Evolutionary conservation across 53 echinoderm and acorn worm species (phyloP).

Genomic region (Paracentrotus lividus): DNA sequence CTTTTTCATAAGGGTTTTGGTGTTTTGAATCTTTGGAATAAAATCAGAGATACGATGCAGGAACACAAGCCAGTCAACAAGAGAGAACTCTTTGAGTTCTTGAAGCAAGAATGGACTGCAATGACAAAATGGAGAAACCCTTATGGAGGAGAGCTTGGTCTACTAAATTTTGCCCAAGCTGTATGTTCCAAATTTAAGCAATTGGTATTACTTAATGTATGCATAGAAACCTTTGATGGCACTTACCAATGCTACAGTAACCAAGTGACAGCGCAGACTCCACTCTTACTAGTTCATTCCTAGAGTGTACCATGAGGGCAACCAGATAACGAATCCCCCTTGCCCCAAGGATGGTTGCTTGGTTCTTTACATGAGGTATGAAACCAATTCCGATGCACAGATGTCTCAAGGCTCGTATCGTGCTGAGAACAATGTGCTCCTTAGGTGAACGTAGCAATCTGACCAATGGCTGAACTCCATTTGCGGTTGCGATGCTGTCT

Average conservation of each 20-base stretch:
- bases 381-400: constrained; percentile 95
- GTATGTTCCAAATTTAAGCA: too few species aligned
- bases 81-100: too few species aligned
- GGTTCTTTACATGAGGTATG: constrained; percentile 91
- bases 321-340: constrained; percentile 93
- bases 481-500: constrained; percentile 89
- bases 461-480: constrained; percentile 95
- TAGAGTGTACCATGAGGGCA: constrained; percentile 95
- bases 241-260: constrained; percentile 93
- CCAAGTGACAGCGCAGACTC: constrained; percentile 93
- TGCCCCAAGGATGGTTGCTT: constrained; percentile 83
- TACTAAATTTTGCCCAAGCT: too few species aligned
- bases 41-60: too few species aligned
- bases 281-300: constrained; percentile 93
- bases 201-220: too few species aligned
- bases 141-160: too few species aligned
- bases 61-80: too few species aligned
- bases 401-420: constrained; percentile 89
- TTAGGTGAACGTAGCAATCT: constrained; percentile 92
- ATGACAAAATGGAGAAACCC: too few species aligned
- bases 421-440: constrained; percentile 95
- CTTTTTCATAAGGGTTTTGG: too few species aligned
- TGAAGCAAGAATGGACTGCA: too few species aligned
- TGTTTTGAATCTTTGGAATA: too few species aligned
- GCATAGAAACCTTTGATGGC: background rate